Evolutionary conservation across 2,797 vertebrate species (phyloP).

Genomic region (Etheostoma nigrum): DNA sequence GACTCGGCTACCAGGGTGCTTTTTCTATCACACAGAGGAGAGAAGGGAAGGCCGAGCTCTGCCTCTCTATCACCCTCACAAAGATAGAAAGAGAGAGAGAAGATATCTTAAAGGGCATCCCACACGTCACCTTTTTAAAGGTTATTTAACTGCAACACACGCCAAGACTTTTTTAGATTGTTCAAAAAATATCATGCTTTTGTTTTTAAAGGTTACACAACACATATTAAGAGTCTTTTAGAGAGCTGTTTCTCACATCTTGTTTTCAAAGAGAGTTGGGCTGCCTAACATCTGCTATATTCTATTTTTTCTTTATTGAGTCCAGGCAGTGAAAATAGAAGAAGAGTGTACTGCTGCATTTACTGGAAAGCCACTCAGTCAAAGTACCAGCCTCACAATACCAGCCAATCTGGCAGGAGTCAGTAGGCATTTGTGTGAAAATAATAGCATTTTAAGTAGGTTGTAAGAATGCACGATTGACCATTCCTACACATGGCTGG

Average conservation of each 20-base stretch:
- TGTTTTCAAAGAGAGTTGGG: conserved; percentile 3
- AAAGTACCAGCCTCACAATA: neutral
- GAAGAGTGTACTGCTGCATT: neutral
- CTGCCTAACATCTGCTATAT: conserved; percentile 14
- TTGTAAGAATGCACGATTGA: neutral
- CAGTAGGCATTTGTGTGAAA: neutral
- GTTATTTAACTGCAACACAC: conserved; percentile 40
- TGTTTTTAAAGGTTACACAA: conserved; percentile 9
- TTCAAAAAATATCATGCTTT: conserved; percentile 13
- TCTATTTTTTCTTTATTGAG: conserved; percentile 27
- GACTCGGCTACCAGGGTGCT: conserved; percentile 94
- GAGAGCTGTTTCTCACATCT: conserved; percentile 2
- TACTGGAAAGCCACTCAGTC: conserved; percentile 13
- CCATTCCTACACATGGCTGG: neutral
- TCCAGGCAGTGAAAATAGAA: conserved; percentile 17
- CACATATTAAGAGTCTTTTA: conserved; percentile 24
- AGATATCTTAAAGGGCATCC: conserved; percentile 72
- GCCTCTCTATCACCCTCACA: conserved; percentile 94
- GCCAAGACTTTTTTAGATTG: conserved; percentile 20
- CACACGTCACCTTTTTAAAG: conserved; percentile 54
- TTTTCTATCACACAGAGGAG: conserved; percentile 93
- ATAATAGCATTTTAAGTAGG: neutral
- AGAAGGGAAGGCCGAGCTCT: conserved; percentile 92
- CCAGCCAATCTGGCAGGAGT: neutral
- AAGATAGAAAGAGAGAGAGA: conserved; percentile 73